Conservation (phyloP, 2,113 vertebrate genomes). For the Crotalus helleri region DNA sequence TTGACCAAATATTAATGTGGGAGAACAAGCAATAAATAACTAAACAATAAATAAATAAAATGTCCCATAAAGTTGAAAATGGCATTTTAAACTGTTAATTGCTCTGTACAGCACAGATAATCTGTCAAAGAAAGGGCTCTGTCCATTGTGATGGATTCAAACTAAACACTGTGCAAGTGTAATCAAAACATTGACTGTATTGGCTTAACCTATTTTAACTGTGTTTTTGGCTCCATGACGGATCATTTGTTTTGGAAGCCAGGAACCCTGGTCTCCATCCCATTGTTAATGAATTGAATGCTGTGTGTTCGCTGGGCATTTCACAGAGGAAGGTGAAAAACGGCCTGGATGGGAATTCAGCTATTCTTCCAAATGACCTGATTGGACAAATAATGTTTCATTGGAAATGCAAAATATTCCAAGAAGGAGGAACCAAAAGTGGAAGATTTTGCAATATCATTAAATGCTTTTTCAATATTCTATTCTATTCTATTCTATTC, state of each 20-base stretch:
- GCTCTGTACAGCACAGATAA: constrained; percentile 29
- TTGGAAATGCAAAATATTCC: constrained; percentile 41
- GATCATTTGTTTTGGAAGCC: constrained; percentile 66
- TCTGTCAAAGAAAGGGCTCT: constrained; percentile 42
- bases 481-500: neutral
- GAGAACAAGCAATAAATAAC: neutral
- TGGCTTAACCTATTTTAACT: constrained; percentile 53
- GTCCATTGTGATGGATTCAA: constrained; percentile 47
- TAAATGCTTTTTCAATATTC: constrained; percentile 7
- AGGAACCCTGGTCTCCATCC: constrained; percentile 56
- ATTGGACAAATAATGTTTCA: constrained; percentile 53
- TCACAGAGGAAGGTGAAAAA: constrained; percentile 53
- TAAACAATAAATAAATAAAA: neutral
- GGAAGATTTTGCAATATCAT: constrained; percentile 35
- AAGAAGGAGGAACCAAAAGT: constrained; percentile 44
- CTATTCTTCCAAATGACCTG: constrained; percentile 32
- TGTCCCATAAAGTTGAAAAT: neutral
- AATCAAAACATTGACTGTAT: constrained; percentile 57
- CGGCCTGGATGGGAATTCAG: constrained; percentile 40
- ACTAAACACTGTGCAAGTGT: constrained; percentile 56
- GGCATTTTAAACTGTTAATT: constrained; percentile 10
- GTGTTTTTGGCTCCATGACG: constrained; percentile 56
- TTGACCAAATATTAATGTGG: neutral
- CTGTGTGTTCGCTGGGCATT: constrained; percentile 36
- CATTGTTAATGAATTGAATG: constrained; percentile 64